Conservation (phyloP, 2,113 vertebrate genomes). For the Dasyornis broadbenti region DNA sequence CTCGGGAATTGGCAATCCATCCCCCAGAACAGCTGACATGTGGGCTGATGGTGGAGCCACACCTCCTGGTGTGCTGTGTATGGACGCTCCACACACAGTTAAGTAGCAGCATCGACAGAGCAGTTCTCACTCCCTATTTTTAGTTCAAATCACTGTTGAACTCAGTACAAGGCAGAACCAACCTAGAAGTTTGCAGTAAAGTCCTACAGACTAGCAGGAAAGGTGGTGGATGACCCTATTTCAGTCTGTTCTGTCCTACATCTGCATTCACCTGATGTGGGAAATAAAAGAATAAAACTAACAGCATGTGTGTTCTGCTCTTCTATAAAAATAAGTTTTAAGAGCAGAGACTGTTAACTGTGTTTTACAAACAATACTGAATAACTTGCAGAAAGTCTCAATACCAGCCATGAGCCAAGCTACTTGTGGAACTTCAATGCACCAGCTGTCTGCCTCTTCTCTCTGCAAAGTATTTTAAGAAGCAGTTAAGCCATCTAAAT, state of each 20-base stretch:
- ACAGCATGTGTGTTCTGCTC: not conserved
- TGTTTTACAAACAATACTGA: not conserved
- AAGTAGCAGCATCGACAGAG: not conserved
- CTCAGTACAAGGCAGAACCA: not conserved
- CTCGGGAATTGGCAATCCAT: accelerated
- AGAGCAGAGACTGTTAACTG: not conserved
- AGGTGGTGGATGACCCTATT: not conserved
- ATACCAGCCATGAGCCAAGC: not conserved
- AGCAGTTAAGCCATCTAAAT: not conserved
- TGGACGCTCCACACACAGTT: not conserved
- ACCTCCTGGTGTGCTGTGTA: not conserved
- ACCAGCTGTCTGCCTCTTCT: not conserved
- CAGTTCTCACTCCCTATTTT: not conserved
- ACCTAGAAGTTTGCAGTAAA: not conserved
- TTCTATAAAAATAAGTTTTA: not conserved
- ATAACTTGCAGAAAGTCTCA: not conserved
- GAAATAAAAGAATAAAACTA: not conserved
- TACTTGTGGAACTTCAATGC: not conserved
- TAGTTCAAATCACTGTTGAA: not conserved
- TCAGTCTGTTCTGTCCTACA: not conserved
- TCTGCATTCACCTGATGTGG: not conserved
- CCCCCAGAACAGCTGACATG: not conserved
- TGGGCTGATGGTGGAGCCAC: not conserved
- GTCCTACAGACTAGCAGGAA: not conserved
- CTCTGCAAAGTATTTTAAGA: not conserved